Percentiles rank a stretch among this genome's conserved stretches.
Evolutionary conservation across 2,888 invertebrate genomes (phyloP).

Genomic region (Schrankia costaestrigalis): DNA sequence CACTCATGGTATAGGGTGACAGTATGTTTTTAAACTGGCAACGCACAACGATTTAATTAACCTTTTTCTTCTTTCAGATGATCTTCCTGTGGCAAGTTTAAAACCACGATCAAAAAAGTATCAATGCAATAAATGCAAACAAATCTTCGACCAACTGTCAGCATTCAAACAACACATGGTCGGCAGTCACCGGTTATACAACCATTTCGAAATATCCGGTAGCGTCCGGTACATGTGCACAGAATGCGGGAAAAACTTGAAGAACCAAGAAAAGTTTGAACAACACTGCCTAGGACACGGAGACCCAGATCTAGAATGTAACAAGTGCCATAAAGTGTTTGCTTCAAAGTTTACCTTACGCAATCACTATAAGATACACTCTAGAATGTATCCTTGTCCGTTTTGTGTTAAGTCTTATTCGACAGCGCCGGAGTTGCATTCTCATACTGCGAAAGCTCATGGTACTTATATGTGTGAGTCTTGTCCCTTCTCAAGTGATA

Average conservation of each 20-base stretch:
- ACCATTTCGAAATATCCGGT: constrained; percentile 12
- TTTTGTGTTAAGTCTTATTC: constrained; percentile 53
- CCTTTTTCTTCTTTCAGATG: too few relatives aligned
- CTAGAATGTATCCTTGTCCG: constrained; percentile 50
- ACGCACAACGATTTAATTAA: too few relatives aligned
- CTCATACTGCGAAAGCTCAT: constrained; percentile 52
- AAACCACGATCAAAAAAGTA: constrained; percentile 53
- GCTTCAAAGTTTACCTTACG: constrained; percentile 68
- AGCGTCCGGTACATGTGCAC: constrained; percentile 50
- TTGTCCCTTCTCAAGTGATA: constrained; percentile 43
- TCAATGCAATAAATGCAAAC: constrained; percentile 69
- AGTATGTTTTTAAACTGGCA: too few relatives aligned
- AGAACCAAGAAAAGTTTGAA: constrained; percentile 58
- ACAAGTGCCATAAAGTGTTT: constrained; percentile 68
- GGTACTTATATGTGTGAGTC: constrained; percentile 44
- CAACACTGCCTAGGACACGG: constrained; percentile 65
- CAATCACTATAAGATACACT: constrained; percentile 63
- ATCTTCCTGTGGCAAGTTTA: constrained; percentile 18
- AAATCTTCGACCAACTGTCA: constrained; percentile 58
- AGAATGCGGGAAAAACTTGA: constrained; percentile 62
- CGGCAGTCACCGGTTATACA: constrained; percentile 37
- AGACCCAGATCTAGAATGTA: constrained; percentile 68
- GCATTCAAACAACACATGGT: constrained; percentile 61
- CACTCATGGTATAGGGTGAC: too few relatives aligned
- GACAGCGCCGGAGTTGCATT: constrained; percentile 36